Evolutionary conservation across 1,140 invertebrate species (phyloP).

Genomic region (Brachionus calyciflorus): DNA sequence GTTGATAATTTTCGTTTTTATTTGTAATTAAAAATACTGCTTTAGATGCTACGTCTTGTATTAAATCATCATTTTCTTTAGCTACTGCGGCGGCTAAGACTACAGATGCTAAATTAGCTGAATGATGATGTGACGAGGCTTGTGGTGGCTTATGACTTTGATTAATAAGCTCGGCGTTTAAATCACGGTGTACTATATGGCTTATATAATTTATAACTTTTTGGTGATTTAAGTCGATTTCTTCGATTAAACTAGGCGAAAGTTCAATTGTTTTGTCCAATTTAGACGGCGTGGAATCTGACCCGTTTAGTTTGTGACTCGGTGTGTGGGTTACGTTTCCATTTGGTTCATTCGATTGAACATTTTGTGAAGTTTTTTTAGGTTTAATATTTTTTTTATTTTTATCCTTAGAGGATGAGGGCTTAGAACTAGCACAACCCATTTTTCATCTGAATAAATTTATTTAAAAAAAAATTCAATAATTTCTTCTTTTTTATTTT

Average conservation of each 20-base stretch:
- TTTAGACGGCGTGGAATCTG: neutral
- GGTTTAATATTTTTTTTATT: constrained; percentile 7
- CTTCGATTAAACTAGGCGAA: neutral
- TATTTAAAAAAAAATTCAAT: neutral
- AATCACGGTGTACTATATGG: neutral
- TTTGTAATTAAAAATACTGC: neutral
- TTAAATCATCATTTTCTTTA: constrained; percentile 13
- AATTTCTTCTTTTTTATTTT: too few relatives aligned
- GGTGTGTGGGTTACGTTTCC: neutral
- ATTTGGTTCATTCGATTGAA: neutral
- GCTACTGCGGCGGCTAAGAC: neutral
- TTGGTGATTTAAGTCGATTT: neutral
- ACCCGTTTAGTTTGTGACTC: neutral
- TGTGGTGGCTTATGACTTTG: neutral
- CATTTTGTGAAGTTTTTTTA: constrained; percentile 1
- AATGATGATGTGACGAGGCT: neutral
- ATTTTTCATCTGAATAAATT: constrained; percentile 44
- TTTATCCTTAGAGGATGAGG: constrained; percentile 32
- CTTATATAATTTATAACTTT: neutral
- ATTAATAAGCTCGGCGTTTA: constrained; percentile 29
- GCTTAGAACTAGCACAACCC: constrained; percentile 45
- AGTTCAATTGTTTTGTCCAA: neutral
- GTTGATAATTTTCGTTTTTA: neutral
- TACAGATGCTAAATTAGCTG: neutral
- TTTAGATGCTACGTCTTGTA: constrained; percentile 6